Evolutionary conservation across 35 echinoderm and acorn worm species (phyloP), one percentile per base, ranked within the genome.

Genomic region (Hemicentrotus pulcherrimus): DNA sequence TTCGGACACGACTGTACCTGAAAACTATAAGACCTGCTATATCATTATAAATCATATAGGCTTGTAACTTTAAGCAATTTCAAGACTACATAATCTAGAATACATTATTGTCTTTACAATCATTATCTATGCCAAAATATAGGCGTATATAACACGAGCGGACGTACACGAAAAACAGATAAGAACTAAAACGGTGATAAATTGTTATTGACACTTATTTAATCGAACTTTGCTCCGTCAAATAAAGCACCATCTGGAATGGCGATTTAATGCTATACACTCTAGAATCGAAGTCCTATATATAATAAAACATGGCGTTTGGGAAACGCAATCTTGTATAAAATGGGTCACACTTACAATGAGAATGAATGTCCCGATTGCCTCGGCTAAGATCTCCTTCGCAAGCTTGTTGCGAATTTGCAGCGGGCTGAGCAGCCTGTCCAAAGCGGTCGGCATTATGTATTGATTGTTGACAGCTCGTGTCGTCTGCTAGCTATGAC

Each of bases 321-420:
- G 32, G 46, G 14, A 90, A 47, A 28, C 6, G 2, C 6, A 78
- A 78, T 24, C 65, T 28, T 28, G 18, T 28, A 78, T 28, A 55
- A 55, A 55, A 55, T 10, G 50, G 50, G 50, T 28, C 18, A 94
- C 24, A 97, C 96, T 96, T 91, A 97, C 96, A 61, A 97, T 88
- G 19, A 97, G 71, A 78, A 97, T 94, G 91, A 85, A 97, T 14
- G 96, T 97, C 50, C 95, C 96, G n/a, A 97, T 94, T 58, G 96
- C 94, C 33, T 97, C 96, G 4, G 96, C 96, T 30, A 97, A 61
- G 50, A 97, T 94, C 91, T 97, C 96, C 46, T 88, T 94, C 19
- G 95, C 95, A 13, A 96, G 94, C 52, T 97, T 95, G 35, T 97
- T 96, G 48, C 86, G 94, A 48, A 97, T 96, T 35, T 95, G 93